Base-by-base conservation (phyloP, 2,797 vertebrate genomes). In the Pseudotriccus pelzelni region DNA sequence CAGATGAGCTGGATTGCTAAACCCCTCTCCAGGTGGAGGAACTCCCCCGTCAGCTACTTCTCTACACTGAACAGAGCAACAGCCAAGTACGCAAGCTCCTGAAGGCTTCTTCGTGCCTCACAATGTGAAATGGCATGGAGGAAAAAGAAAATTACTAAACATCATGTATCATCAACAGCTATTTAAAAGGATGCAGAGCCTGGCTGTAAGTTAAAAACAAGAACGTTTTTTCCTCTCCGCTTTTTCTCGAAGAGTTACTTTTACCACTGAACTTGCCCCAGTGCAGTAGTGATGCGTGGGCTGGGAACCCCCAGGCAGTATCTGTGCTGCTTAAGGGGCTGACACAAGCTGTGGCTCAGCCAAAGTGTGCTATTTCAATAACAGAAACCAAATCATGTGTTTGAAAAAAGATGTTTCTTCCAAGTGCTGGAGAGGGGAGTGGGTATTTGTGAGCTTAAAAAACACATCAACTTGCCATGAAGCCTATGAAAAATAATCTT, bases 361-460 rank as follows among this genome's bases (percentile, higher is more conserved):
- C 53, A 47, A 78, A 93, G n/a, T 16, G 14, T 70, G 27, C 41
- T 85, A 50, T 93, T 95, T 85, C 63, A 46, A 68, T 47, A 86
- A 72, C 47, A 44, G 84, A 93, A 94, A 90, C 39, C 67, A 94
- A 93, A 75, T 20, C 19, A 16, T 64, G 34, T 52, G 56, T 64
- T 95, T 88, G 76, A 94, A 90, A 93, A 37, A 36, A 84, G 32
- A 76, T 19, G 22, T 69, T 90, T 91, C 41, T 93, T 87, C 69
- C 77, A 90, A 90, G 55, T 50, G 4, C 55, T 85, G 92, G 18
- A 94, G 63, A 44, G 5, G 14, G 58, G 28, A 89, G 25, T 56
- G 50, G 66, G 63, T 90, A 39, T 96, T 62, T 70, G 22, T 32
- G 70, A 96, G 27, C 37, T 87, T 93, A 39, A 50, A 89, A 97